These are phyloP conservation scores for Dasypolia templi DNA, from an alignment of 2,888 invertebrate species.

Conservation along the genomic window DNA sequence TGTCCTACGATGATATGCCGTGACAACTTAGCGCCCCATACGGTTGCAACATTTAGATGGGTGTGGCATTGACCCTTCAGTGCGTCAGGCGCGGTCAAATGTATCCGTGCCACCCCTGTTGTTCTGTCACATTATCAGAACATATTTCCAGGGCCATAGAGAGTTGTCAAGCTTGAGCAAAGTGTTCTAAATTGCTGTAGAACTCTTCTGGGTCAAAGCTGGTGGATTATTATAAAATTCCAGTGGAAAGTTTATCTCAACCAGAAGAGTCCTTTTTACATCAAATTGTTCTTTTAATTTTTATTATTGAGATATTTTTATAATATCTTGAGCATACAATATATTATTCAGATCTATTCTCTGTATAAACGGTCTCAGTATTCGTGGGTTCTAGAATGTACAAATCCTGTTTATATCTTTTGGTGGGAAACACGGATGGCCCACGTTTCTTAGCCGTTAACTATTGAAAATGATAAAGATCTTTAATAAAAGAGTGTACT, in stretches of 20 bases:
- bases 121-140: slow-evolving; percentile 39
- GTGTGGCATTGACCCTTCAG: slow-evolving; percentile 41
- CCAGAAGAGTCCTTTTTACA: slow-evolving; percentile 17
- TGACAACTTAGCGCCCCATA: slow-evolving; percentile 53
- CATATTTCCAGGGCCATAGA: slow-evolving; percentile 13
- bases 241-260: background rate
- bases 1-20: slow-evolving; percentile 47
- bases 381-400: slow-evolving; percentile 38
- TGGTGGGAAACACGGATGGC: slow-evolving; percentile 63
- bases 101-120: slow-evolving; percentile 36
- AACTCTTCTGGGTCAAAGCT: slow-evolving; percentile 16
- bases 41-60: slow-evolving; percentile 11
- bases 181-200: slow-evolving; percentile 29
- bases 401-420: slow-evolving; percentile 47
- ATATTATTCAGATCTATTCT: slow-evolving; percentile 11
- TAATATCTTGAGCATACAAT: slow-evolving; percentile 44
- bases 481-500: slow-evolving; percentile 51
- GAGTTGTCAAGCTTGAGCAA: slow-evolving; percentile 63
- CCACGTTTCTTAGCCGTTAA: slow-evolving; percentile 40
- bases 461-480: slow-evolving; percentile 26
- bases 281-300: slow-evolving; percentile 20
- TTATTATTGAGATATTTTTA: background rate
- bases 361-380: slow-evolving; percentile 14
- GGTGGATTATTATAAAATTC: slow-evolving; percentile 10
- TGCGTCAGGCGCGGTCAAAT: slow-evolving; percentile 36